Evolutionary conservation across 2,113 vertebrate species (phyloP), one percentile per base, ranked within the genome.

Genomic region (Leptobrachium leishanense): DNA sequence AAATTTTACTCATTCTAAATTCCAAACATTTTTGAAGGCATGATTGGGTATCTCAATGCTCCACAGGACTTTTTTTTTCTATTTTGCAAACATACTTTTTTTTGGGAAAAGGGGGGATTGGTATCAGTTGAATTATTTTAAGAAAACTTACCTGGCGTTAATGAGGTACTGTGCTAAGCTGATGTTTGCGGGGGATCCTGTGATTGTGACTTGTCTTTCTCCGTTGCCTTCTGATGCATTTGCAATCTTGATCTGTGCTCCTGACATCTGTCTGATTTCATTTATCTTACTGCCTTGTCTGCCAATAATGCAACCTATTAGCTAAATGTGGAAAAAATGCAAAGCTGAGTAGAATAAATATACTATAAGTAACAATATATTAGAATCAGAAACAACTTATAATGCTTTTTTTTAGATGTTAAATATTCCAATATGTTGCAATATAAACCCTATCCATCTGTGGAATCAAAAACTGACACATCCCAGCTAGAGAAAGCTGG

Each of bases 301-400:
- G 90, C 96, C 96, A 93, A 97, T 97, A 92, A 97, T 97, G 92
- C 95, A 97, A 88, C 96, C 96, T 91, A 97, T 96, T 91, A 97
- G 91, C 96, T 97, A 86, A 84, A 88, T 81, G 0, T 78, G 88
- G 82, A 87, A 78, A 87, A 86, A 78, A 85, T 40, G 15, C 77
- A 69, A 74, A 85, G 77, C 85, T 88, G 84, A 90, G 85, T 77
- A 87, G 68, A 43, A 39, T 43, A 15, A 10, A 43, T 2, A 10
- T 50, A 50, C 20, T 31, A 1, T 50, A 50, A 50, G 46, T 50
- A 50, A 31, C 20, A 31, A 50, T 50, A 50, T 8, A 50, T 50
- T 8, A 50, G 8, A 50, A 50, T 50, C 46, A 50, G 4, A 50
- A 31, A 31, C 20, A 31, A 31, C 20, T 31, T 31, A 31, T 1